phyloP scores from a whole-genome alignment of 2,113 vertebrate genomes.

The Stictonetta naevosa region DNA sequence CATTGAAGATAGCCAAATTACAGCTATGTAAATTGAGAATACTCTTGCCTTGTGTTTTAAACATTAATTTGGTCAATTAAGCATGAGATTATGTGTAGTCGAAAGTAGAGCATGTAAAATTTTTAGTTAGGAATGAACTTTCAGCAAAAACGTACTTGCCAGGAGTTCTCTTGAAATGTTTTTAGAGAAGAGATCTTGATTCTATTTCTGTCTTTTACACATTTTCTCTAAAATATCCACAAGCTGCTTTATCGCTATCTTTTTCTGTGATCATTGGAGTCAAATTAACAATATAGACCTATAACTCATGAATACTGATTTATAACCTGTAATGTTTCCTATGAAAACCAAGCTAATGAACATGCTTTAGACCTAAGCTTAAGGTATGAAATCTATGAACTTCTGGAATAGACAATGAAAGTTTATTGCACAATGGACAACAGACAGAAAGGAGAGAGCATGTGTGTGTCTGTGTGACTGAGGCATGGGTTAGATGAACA shows the following conservation, averaged over 20 bases:
- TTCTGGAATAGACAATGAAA: background rate
- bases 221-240: background rate
- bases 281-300: background rate
- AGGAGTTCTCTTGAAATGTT: background rate
- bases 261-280: background rate
- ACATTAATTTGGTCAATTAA: constrained; percentile 8
- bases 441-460: background rate
- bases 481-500: background rate
- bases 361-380: background rate
- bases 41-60: background rate
- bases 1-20: background rate
- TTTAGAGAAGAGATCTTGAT: background rate
- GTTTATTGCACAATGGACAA: background rate
- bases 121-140: background rate
- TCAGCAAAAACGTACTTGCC: background rate
- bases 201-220: background rate
- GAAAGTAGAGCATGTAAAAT: background rate
- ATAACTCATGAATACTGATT: background rate
- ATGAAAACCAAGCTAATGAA: background rate
- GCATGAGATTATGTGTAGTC: background rate
- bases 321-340: background rate
- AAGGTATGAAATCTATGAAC: background rate
- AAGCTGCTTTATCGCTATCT: background rate
- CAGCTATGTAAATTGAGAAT: background rate
- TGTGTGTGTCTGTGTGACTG: rapidly evolving